These are phyloP conservation scores for Parauchenoglanis ngamensis DNA, from an alignment of 2,797 vertebrate genomes.

Conservation along the genomic window DNA sequence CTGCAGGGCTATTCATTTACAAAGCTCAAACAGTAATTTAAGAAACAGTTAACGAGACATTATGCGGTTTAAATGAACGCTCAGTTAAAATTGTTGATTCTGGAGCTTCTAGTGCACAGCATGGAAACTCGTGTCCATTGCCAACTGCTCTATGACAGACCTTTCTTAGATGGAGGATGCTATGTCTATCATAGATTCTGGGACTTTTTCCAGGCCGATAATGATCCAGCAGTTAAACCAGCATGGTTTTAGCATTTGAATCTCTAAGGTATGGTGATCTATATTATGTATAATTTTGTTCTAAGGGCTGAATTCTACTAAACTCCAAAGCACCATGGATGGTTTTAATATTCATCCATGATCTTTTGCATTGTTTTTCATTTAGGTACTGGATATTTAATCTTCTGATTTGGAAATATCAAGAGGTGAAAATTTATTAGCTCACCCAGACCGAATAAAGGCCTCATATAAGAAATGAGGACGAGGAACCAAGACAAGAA, in stretches of 20 bases:
- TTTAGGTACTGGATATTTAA: not conserved
- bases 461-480: not conserved
- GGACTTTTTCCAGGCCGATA: not conserved
- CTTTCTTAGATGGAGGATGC: not conserved
- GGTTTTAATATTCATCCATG: not conserved
- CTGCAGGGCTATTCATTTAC: not conserved
- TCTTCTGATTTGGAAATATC: not conserved
- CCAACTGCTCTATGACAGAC: not conserved
- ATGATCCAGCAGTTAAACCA: not conserved
- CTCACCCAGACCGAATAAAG: constrained; percentile 27
- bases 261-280: not conserved
- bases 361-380: not conserved
- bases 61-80: not conserved
- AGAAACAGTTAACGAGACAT: not conserved
- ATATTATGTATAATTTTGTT: constrained; percentile 15
- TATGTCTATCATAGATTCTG: not conserved
- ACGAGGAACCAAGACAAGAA: not conserved
- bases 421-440: not conserved
- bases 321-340: not conserved
- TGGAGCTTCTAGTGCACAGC: not conserved
- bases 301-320: not conserved
- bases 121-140: not conserved
- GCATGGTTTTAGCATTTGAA: not conserved
- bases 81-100: not conserved
- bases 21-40: not conserved